A percentile compares a stretch with the other conserved stretches of the same genome.
phyloP scores from a whole-genome alignment of 2,888 invertebrate species.

The Erebia palarica region DNA sequence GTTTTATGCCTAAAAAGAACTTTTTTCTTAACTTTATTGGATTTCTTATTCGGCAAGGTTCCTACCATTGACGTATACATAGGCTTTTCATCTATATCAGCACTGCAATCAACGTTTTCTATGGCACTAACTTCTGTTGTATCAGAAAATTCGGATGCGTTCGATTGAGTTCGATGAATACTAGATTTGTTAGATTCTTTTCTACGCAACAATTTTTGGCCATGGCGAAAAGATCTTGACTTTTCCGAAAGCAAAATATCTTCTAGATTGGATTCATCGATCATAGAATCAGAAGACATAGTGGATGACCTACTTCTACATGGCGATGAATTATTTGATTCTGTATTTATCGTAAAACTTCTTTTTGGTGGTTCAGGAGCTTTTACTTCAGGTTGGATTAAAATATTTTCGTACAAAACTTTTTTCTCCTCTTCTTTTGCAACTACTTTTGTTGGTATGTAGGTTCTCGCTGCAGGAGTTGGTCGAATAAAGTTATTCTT shows the following conservation, averaged over 20 bases:
- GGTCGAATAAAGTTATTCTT: slow-evolving; percentile 52
- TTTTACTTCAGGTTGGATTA: slow-evolving; percentile 52
- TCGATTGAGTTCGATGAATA: slow-evolving; percentile 61
- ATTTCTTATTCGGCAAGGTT: slow-evolving; percentile 68
- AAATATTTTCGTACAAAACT: slow-evolving; percentile 68
- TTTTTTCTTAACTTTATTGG: slow-evolving; percentile 59
- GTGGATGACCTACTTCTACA: slow-evolving; percentile 65
- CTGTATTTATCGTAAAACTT: slow-evolving; percentile 48
- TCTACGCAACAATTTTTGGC: slow-evolving; percentile 49
- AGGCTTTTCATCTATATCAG: slow-evolving; percentile 58
- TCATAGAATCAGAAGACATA: slow-evolving; percentile 70
- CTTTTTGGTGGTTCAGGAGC: slow-evolving; percentile 62
- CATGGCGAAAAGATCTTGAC: slow-evolving; percentile 72
- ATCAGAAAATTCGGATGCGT: slow-evolving; percentile 66
- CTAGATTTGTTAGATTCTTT: slow-evolving; percentile 53
- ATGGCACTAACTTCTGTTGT: slow-evolving; percentile 72
- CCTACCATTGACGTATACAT: slow-evolving; percentile 72
- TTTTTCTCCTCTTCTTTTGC: slow-evolving; percentile 51
- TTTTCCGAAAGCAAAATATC: slow-evolving; percentile 74
- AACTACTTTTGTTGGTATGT: slow-evolving; percentile 58
- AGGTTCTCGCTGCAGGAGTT: slow-evolving; percentile 66
- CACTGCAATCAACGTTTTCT: slow-evolving; percentile 75
- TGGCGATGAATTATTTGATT: slow-evolving; percentile 50
- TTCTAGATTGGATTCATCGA: slow-evolving; percentile 75
- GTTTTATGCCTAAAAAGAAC: slow-evolving; percentile 77